Percentiles rank a stretch among this genome's conserved stretches.
Conservation (phyloP, 30 jellyfish, hydroid and myxozoan genomes). For the Clytia hemisphaerica region DNA sequence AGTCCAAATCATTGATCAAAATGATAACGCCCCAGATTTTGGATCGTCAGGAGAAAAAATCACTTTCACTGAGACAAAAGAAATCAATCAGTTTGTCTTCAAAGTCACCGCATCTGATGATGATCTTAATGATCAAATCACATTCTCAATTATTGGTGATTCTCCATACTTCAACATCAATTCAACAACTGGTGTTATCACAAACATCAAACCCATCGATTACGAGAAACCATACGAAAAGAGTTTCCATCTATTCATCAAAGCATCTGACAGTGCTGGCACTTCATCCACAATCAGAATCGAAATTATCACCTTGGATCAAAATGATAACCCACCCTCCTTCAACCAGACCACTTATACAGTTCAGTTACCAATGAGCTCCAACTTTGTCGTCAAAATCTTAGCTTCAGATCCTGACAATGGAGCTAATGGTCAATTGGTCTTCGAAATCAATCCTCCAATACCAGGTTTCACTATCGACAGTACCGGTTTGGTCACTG, state of each 20-base stretch:
- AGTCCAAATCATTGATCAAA: not conserved
- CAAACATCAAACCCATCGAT: not conserved
- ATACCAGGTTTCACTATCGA: slow-evolving; percentile 4
- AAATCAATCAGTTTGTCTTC: too few species aligned
- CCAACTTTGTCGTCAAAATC: slow-evolving; percentile 6
- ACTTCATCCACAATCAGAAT: not conserved
- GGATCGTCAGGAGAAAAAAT: not conserved
- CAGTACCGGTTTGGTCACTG: slow-evolving; percentile 4
- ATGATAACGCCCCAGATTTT: not conserved
- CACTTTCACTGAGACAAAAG: too few species aligned
- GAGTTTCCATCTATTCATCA: not conserved
- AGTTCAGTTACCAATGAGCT: not conserved
- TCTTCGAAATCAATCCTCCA: not conserved
- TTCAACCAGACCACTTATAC: not conserved
- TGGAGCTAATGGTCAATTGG: slow-evolving; percentile 15
- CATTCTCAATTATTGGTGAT: not conserved
- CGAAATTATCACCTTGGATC: not conserved
- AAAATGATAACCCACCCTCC: slow-evolving; percentile 20
- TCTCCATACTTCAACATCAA: slow-evolving; percentile 2
- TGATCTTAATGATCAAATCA: too few species aligned
- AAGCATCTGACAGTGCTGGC: not conserved
- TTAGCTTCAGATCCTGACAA: slow-evolving; percentile 20
- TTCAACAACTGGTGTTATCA: not conserved
- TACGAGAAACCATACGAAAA: not conserved
- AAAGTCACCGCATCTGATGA: too few species aligned